A percentile compares a stretch with the other conserved stretches of the same genome.
Evolutionary conservation across 2,888 invertebrate species (phyloP).

Genomic region (Tipula unca): DNA sequence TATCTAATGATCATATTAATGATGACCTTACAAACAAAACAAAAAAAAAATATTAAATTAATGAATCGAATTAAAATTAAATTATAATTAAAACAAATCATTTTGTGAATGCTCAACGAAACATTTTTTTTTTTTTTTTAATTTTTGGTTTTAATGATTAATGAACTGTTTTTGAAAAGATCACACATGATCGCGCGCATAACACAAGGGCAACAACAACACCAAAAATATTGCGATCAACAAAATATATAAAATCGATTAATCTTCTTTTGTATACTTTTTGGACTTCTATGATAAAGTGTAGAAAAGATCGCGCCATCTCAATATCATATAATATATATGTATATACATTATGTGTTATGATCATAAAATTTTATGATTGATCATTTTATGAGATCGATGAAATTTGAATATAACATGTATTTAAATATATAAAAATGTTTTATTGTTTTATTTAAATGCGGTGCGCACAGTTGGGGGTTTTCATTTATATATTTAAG

Average conservation of each 20-base stretch:
- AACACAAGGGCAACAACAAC: neutral
- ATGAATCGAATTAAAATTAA: constrained; percentile 14
- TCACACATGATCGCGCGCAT: neutral
- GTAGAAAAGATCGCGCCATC: constrained; percentile 14
- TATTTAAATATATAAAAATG: neutral
- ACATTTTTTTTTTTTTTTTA: neutral
- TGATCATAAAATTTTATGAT: neutral
- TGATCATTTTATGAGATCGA: constrained; percentile 8
- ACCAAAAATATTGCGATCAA: neutral
- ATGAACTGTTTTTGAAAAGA: neutral
- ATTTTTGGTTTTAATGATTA: neutral
- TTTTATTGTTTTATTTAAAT: constrained; percentile 1
- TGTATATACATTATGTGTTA: neutral
- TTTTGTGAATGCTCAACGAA: neutral
- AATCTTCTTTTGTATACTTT: neutral
- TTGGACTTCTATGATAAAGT: neutral
- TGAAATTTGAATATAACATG: neutral
- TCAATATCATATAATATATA: neutral
- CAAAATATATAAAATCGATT: neutral
- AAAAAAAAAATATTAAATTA: neutral
- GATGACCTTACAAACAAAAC: neutral
- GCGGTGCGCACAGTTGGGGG: neutral
- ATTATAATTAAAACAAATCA: constrained; percentile 14
- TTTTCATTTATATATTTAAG: neutral
- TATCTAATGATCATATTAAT: constrained; percentile 4